Evolutionary conservation across 2,113 vertebrate genomes (phyloP).

Genomic region (Gnathonemus longibarbis): DNA sequence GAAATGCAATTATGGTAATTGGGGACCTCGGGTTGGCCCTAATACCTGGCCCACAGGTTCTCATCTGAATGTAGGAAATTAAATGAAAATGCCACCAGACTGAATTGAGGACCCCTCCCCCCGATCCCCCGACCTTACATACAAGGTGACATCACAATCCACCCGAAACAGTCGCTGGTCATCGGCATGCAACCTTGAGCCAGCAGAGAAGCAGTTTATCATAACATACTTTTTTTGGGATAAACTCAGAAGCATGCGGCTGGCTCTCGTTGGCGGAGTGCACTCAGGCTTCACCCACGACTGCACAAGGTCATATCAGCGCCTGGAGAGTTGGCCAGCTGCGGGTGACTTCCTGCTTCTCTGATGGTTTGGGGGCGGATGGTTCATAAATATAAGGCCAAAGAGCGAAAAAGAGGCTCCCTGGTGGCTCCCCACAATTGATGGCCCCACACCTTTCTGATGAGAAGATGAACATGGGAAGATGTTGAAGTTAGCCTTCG

Average conservation of each 20-base stretch:
- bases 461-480: slow-evolving; percentile 22
- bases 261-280: neutral
- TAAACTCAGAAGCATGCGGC: neutral
- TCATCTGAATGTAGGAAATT: slow-evolving; percentile 8
- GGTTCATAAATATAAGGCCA: neutral
- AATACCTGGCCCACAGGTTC: neutral
- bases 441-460: neutral
- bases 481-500: neutral
- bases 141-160: neutral
- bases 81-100: slow-evolving; percentile 1
- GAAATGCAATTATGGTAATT: slow-evolving; percentile 10
- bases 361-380: neutral
- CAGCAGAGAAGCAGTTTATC: neutral
- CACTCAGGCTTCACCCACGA: neutral
- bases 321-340: neutral
- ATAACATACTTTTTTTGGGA: neutral
- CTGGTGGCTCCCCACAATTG: neutral
- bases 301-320: neutral
- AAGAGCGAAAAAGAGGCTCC: neutral
- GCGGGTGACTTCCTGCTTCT: neutral
- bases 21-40: neutral
- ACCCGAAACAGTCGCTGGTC: neutral
- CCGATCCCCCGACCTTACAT: neutral
- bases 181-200: neutral
- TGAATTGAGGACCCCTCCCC: neutral